phyloP scores from a whole-genome alignment of 2,113 vertebrate species.

The Brachyhypopomus gauderio region DNA sequence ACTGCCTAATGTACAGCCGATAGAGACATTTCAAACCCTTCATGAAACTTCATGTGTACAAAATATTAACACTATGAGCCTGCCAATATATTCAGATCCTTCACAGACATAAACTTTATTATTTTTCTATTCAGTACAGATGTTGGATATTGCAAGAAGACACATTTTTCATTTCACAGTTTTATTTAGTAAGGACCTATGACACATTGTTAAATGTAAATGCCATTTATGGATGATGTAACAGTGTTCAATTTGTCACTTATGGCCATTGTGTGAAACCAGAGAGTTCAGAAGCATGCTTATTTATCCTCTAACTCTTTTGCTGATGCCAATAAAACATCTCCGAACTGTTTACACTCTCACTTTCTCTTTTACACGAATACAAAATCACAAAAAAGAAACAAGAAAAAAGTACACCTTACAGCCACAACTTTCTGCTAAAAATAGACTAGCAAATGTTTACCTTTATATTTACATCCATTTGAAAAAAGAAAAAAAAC shows the following conservation, averaged over 20 bases:
- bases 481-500: background rate
- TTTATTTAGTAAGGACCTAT: constrained; percentile 50
- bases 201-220: constrained; percentile 47
- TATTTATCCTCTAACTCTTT: constrained; percentile 63
- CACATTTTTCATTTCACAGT: constrained; percentile 33
- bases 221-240: constrained; percentile 56
- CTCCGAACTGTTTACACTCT: constrained; percentile 48
- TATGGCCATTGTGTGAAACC: constrained; percentile 16
- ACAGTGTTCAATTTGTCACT: background rate
- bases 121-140: constrained; percentile 50
- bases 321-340: constrained; percentile 80
- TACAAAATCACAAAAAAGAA: background rate
- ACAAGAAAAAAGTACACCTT: background rate
- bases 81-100: constrained; percentile 58
- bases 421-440: background rate
- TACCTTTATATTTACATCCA: background rate
- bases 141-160: constrained; percentile 45
- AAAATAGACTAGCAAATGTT: background rate
- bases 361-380: constrained; percentile 3
- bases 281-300: constrained; percentile 68
- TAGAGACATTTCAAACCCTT: constrained; percentile 63
- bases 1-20: constrained; percentile 68
- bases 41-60: constrained; percentile 65
- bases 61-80: constrained; percentile 62
- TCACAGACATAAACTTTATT: constrained; percentile 56